These are phyloP conservation scores for Notospermus geniculatus DNA, from an alignment of 1,140 invertebrate species.

Conservation along the genomic window DNA sequence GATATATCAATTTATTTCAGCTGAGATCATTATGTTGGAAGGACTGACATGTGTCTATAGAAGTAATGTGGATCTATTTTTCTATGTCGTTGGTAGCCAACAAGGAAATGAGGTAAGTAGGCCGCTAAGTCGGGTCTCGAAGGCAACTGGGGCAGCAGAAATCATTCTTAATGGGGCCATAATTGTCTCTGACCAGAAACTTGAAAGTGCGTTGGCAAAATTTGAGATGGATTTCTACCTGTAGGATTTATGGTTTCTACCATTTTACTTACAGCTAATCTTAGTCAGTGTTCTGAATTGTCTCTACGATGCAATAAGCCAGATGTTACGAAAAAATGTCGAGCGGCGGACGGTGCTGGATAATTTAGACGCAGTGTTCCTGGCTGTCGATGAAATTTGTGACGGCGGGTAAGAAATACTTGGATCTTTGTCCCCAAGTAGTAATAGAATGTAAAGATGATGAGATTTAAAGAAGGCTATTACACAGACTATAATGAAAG, in stretches of 20 bases:
- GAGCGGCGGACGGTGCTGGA: slow-evolving; percentile 90
- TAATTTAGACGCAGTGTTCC: slow-evolving; percentile 91
- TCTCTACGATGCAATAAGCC: slow-evolving; percentile 91
- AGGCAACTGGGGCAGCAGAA: no score
- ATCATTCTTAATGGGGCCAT: no score
- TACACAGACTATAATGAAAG: no score
- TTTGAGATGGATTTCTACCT: no score
- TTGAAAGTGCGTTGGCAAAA: no score
- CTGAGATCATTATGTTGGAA: slow-evolving; percentile 98
- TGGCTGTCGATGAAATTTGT: slow-evolving; percentile 97
- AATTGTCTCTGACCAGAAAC: no score
- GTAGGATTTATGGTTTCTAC: no score
- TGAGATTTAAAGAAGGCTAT: no score
- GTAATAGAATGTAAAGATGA: no score
- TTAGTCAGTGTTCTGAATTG: slow-evolving; percentile 92
- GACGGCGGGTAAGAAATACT: slow-evolving; percentile 82
- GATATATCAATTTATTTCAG: slow-evolving; percentile 77
- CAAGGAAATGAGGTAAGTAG: slow-evolving; percentile 95
- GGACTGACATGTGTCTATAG: slow-evolving; percentile 96
- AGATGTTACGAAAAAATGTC: slow-evolving; percentile 93
- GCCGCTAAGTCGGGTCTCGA: no score
- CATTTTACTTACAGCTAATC: slow-evolving; percentile 70
- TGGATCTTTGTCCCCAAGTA: slow-evolving; percentile 12
- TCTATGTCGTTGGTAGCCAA: slow-evolving; percentile 94
- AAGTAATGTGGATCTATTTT: slow-evolving; percentile 96